These are phyloP conservation scores for Rhagophthalmus giganteus DNA, from an alignment of 2,888 invertebrate species.

Conservation along the genomic window DNA sequence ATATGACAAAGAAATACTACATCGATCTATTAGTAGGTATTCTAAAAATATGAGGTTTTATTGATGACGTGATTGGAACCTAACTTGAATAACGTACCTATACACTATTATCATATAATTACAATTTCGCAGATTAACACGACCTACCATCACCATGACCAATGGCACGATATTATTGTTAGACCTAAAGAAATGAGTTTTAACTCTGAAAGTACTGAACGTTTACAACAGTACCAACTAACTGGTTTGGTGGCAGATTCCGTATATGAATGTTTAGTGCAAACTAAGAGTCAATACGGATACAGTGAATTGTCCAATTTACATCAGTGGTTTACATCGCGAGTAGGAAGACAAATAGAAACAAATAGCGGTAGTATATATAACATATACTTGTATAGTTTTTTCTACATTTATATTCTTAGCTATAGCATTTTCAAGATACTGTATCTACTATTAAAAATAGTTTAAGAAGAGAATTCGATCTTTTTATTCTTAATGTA, in stretches of 20 bases:
- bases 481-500: not conserved
- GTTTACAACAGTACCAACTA: constrained; percentile 56
- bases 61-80: no score
- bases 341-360: constrained; percentile 40
- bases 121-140: constrained; percentile 57
- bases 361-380: constrained; percentile 9
- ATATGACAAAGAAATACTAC: no score
- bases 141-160: constrained; percentile 58
- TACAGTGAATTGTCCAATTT: constrained; percentile 61
- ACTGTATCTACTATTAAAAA: no score
- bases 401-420: constrained; percentile 7
- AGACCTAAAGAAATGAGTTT: constrained; percentile 49
- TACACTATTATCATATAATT: no score
- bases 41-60: no score
- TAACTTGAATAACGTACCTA: no score
- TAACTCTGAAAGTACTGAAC: constrained; percentile 50
- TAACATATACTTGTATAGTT: constrained; percentile 7
- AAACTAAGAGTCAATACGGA: constrained; percentile 62
- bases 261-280: constrained; percentile 61
- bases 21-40: no score
- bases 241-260: constrained; percentile 58
- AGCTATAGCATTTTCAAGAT: not conserved
- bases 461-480: not conserved
- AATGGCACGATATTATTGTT: constrained; percentile 60
- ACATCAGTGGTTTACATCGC: constrained; percentile 59